Base-by-base conservation (phyloP, 1,140 invertebrate genomes). In the Pseudomyrmex concolor region DNA sequence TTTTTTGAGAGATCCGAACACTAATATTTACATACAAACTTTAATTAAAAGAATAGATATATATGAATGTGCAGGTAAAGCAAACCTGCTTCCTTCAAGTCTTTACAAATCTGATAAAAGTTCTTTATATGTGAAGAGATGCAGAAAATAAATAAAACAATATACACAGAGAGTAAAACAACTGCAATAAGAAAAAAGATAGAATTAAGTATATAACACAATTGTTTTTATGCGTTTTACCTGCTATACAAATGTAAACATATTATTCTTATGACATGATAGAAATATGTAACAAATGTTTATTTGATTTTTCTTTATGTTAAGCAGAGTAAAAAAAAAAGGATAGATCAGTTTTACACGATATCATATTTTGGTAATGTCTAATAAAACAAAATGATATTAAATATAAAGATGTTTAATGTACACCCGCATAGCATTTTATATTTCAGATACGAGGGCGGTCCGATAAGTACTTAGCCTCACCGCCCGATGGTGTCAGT, bases 1-100 rank as follows among this genome's bases (percentile, higher is more conserved):
- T 59, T 25, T 25, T 25, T 50, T 43, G n/a, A 34, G 64, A 83
- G 43, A 25, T 82, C 50, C 19, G 19, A 22, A 80, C 50, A 73
- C 43, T 71, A 80, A 74, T 90, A 90, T 89, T 85, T 90, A 89
- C 87, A 90, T 87, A 68, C 77, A 89, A 84, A 87, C 80, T 84
- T 74, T 77, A 82, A 74, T 86, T 34, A 34, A 77, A 84, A 83
- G 71, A 83, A 59, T 87, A 85, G 74, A 64, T 89, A 85, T 67
- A 86, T 59, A 82, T 0, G 34, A 34, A 34, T 34, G 0, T 68
- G 66, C 63, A 83, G 83, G 74, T 22, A 22, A 77, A 80, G 17
- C 55, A 83, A 71, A 83, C 22, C 63, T 57, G 15, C 22, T 57
- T 80, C 25, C 54, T 25, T 66, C 15, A 43, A 57, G 62, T 68